Conservation (phyloP, 2,797 vertebrate species). For the Natrix natrix region DNA sequence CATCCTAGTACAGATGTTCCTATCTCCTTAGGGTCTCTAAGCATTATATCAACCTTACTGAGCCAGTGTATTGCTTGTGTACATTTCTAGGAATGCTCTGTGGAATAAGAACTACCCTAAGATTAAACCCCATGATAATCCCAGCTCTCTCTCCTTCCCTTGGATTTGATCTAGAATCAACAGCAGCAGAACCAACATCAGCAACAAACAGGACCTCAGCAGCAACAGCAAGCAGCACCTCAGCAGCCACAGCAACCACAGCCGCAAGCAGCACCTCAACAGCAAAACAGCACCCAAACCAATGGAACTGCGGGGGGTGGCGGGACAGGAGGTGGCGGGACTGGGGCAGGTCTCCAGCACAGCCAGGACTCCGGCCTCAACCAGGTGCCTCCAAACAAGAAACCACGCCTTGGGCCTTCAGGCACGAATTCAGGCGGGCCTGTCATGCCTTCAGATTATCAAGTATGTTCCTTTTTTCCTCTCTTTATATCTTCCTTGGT, state of each 20-base stretch:
- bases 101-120: background rate
- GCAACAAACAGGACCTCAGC: slow-evolving; percentile 74
- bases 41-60: background rate
- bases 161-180: slow-evolving; percentile 70
- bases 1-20: background rate
- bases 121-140: background rate
- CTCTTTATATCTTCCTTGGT: background rate
- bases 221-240: slow-evolving; percentile 78
- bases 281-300: slow-evolving; percentile 84
- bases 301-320: slow-evolving; percentile 82
- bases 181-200: slow-evolving; percentile 83
- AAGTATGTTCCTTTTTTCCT: slow-evolving; percentile 74
- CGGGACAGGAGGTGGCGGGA: slow-evolving; percentile 28
- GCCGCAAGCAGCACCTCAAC: slow-evolving; percentile 77
- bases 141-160: background rate
- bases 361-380: slow-evolving; percentile 82
- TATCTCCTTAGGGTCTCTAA: background rate
- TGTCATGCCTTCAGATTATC: slow-evolving; percentile 91
- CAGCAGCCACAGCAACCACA: slow-evolving; percentile 81
- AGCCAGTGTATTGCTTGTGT: background rate
- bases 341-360: slow-evolving; percentile 81
- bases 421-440: slow-evolving; percentile 86
- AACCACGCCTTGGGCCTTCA: slow-evolving; percentile 89
- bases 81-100: background rate
- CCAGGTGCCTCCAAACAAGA: slow-evolving; percentile 93